Evolutionary conservation across 2,113 vertebrate genomes (phyloP).

Genomic region (Onychorhynchus coronatus): DNA sequence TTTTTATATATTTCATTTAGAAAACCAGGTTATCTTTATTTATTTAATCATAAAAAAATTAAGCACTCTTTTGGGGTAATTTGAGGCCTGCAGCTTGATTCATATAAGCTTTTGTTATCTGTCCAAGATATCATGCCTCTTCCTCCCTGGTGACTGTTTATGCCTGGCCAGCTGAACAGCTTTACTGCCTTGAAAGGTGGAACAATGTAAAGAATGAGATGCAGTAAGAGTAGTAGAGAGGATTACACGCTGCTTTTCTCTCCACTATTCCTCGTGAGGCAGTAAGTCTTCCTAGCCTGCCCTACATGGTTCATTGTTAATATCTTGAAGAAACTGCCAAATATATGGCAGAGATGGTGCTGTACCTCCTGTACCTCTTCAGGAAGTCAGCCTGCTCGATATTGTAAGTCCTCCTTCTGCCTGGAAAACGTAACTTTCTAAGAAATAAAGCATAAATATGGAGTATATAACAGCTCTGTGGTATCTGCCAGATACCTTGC

Average conservation of each 20-base stretch:
- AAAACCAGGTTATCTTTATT: not conserved
- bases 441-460: not conserved
- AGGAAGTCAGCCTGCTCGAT: not conserved
- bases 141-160: not conserved
- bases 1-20: not conserved
- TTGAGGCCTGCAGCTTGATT: not conserved
- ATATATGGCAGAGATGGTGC: not conserved
- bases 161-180: not conserved
- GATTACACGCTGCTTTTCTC: not conserved
- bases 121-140: not conserved
- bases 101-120: not conserved
- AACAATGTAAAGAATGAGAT: constrained; percentile 1
- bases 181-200: constrained; percentile 16
- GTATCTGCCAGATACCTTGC: not conserved
- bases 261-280: not conserved
- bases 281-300: not conserved
- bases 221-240: not conserved
- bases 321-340: not conserved
- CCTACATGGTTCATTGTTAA: not conserved
- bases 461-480: not conserved
- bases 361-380: not conserved
- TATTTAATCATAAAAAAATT: not conserved
- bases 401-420: not conserved
- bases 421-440: not conserved
- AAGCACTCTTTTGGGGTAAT: not conserved